Base-by-base conservation (phyloP, 2,888 invertebrate genomes). In the Protodeltote pygarga region DNA sequence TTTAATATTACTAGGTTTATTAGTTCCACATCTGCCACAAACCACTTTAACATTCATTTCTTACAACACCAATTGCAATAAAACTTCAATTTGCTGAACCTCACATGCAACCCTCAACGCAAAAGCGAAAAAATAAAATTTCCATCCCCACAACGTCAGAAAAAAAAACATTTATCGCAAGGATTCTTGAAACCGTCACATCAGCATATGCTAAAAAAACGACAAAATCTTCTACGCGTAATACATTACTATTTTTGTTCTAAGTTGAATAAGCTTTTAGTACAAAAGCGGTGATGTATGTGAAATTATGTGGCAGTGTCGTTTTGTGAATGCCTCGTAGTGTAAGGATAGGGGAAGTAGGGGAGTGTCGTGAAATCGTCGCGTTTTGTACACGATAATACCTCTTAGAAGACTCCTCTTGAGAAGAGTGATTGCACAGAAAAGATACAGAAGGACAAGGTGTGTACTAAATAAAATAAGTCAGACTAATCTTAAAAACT, bases 301-400 rank as follows among this genome's bases (percentile, higher is more conserved):
- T 28, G 9, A 21, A 29, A 27, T 33, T n/a, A 6, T 24, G 5
- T 6, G 3, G 1, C 41, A 42, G 8, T 11, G 31, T 54, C 38
- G 31, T 13, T 29, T 11, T 50, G 33, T 27, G 20, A 25, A 21
- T 31, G 21, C 27, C 3, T 17, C 17, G 10, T 20, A 32, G 50
- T 52, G 32, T 32, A 46, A 29, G 51, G 58, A 47, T 35, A 60
- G 44, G 62, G 61, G 63, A 59, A 62, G 29, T 19, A 6, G 50
- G 68, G 77, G 71, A 60, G 76, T 75, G 77, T 74, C 63, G 73
- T 48, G 62, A 75, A 80, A 79, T 78, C 74, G 79, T 73, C 62
- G 73, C 82, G 75, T 85, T 86, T 81, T 80, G 79, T 83, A 77
- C 70, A 68, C 77, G 77, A 77, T 83, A 83, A 84, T 81, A 76